Percentiles rank a stretch among this genome's conserved stretches.
Evolutionary conservation across 2,113 vertebrate genomes (phyloP).

Genomic region (Cairina moschata): DNA sequence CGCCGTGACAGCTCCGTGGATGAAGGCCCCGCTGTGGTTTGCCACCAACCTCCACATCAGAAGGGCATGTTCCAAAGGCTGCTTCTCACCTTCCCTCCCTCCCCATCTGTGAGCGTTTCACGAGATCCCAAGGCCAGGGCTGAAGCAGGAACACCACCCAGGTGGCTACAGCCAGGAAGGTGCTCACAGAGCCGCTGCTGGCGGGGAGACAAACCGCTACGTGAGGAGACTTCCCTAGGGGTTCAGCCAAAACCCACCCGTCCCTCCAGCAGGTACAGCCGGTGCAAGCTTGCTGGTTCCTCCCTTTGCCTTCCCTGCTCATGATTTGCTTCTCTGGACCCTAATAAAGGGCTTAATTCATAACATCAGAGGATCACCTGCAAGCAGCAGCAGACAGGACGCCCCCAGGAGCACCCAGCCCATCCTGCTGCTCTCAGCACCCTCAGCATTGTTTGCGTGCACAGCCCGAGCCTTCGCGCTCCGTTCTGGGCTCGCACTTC

Average conservation of each 20-base stretch:
- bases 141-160: not conserved
- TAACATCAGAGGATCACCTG: not conserved
- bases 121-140: not conserved
- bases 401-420: not conserved
- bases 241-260: not conserved
- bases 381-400: not conserved
- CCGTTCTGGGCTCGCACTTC: constrained; percentile 31
- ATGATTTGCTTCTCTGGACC: not conserved
- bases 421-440: constrained; percentile 35
- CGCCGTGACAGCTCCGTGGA: not conserved
- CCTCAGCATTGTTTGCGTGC: not conserved
- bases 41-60: not conserved
- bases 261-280: not conserved
- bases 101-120: not conserved
- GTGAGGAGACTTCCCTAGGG: not conserved
- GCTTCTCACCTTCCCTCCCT: not conserved
- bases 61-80: not conserved
- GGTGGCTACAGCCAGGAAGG: not conserved
- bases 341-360: not conserved
- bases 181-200: not conserved
- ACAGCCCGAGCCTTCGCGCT: constrained; percentile 18
- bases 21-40: not conserved
- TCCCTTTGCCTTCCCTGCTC: not conserved
- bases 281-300: accelerated
- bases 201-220: not conserved